A percentile compares a stretch with the other conserved stretches of the same genome.
phyloP scores from a whole-genome alignment of 2,113 vertebrate genomes.

The Corythoichthys intestinalis region DNA sequence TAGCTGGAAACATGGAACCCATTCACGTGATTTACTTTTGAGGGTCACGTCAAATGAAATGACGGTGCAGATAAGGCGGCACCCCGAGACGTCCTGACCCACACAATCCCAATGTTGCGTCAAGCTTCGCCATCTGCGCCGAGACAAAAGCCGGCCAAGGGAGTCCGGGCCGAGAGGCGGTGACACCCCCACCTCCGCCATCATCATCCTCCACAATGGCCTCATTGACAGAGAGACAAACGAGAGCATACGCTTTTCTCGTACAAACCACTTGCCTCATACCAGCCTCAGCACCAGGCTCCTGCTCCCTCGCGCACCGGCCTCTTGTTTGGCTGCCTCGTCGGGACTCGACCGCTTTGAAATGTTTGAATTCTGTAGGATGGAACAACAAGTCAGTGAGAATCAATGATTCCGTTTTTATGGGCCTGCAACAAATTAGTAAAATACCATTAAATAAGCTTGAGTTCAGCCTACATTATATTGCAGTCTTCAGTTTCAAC shows the following conservation, averaged over 20 bases:
- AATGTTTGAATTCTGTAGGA: slow-evolving; percentile 28
- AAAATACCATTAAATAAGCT: too few relatives aligned
- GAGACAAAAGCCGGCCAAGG: slow-evolving; percentile 44
- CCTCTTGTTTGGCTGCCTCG: slow-evolving; percentile 20
- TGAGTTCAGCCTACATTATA: too few relatives aligned
- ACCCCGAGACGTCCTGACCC: too few relatives aligned
- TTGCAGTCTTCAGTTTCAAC: too few relatives aligned
- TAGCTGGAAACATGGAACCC: too few relatives aligned
- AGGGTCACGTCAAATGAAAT: too few relatives aligned
- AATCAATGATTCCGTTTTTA: too few relatives aligned
- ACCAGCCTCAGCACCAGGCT: slow-evolving; percentile 67
- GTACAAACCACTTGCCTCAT: slow-evolving; percentile 64
- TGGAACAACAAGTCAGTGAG: slow-evolving; percentile 6
- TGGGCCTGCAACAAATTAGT: too few relatives aligned
- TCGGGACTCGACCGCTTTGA: slow-evolving; percentile 19
- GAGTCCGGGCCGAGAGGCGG: too few relatives aligned
- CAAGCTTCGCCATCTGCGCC: slow-evolving; percentile 51
- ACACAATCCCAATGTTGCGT: slow-evolving; percentile 34
- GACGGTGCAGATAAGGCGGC: too few relatives aligned
- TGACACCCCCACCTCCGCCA: slow-evolving; percentile 42
- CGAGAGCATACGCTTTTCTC: slow-evolving; percentile 44
- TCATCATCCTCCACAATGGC: slow-evolving; percentile 39
- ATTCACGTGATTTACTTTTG: too few relatives aligned
- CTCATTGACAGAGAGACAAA: slow-evolving; percentile 62
- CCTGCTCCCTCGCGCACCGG: slow-evolving; percentile 44